Conservation (phyloP, 2,113 vertebrate species). For the Hippocampus barbouri region DNA sequence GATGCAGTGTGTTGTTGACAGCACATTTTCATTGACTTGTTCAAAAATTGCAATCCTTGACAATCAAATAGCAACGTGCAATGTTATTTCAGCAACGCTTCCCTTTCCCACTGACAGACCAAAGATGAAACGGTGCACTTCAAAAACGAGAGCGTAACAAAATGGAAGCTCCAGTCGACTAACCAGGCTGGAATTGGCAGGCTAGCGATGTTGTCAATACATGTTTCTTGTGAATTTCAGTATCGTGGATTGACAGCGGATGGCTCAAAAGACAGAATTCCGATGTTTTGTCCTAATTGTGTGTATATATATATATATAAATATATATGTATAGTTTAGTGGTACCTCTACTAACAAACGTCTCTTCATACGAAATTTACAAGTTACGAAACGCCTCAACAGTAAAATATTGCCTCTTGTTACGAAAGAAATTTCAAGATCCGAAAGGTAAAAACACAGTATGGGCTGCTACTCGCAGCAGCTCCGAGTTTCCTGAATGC, state of each 20-base stretch:
- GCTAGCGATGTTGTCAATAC: constrained; percentile 34
- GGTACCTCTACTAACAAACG: too few relatives aligned
- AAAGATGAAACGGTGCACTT: constrained; percentile 53
- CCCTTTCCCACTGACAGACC: constrained; percentile 39
- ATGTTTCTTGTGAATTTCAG: background rate
- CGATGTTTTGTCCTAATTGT: background rate
- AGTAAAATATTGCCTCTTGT: too few relatives aligned
- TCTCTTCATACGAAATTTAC: too few relatives aligned
- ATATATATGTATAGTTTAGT: too few relatives aligned
- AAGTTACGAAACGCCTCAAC: too few relatives aligned
- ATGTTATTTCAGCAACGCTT: constrained; percentile 27
- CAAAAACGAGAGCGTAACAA: constrained; percentile 52
- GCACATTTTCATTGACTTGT: constrained; percentile 40
- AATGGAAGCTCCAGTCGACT: constrained; percentile 23
- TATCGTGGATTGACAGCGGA: constrained; percentile 12
- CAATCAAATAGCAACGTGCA: constrained; percentile 36
- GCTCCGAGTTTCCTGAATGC: too few relatives aligned
- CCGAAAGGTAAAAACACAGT: too few relatives aligned
- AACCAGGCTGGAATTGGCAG: constrained; percentile 51
- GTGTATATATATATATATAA: too few relatives aligned
- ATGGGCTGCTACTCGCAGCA: too few relatives aligned
- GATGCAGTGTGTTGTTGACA: constrained; percentile 34
- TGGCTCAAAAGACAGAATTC: background rate
- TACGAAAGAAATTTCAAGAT: too few relatives aligned
- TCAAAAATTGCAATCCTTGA: constrained; percentile 46